These are phyloP conservation scores for Rhinogobio ventralis DNA, from an alignment of 2,797 vertebrate genomes.

Conservation along the genomic window DNA sequence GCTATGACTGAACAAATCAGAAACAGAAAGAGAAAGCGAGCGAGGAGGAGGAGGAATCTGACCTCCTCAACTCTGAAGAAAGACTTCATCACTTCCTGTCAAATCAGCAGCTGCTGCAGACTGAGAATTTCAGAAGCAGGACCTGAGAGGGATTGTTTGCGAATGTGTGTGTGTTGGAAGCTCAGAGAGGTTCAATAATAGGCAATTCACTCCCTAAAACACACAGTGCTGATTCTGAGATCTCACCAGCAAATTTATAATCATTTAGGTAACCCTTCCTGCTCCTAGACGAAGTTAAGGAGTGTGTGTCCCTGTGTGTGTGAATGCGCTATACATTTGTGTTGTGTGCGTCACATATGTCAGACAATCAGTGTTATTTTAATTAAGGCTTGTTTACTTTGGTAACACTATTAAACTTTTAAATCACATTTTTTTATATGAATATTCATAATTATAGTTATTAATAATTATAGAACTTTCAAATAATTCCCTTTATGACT, in stretches of 20 bases:
- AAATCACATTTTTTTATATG: background rate
- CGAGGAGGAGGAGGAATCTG: conserved; percentile 52
- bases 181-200: conserved; percentile 60
- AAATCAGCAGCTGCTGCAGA: conserved; percentile 60
- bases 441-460: background rate
- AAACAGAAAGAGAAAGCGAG: conserved; percentile 49
- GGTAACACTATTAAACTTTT: background rate
- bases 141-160: conserved; percentile 40
- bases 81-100: conserved; percentile 64
- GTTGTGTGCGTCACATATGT: background rate
- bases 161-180: conserved; percentile 60
- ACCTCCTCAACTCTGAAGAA: conserved; percentile 56
- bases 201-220: conserved; percentile 38
- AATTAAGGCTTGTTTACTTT: background rate
- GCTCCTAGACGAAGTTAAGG: conserved; percentile 18
- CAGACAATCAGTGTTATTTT: background rate
- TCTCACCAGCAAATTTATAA: conserved; percentile 20
- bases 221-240: conserved; percentile 34
- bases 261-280: conserved; percentile 16
- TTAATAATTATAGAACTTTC: background rate
- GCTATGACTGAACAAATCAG: conserved; percentile 53
- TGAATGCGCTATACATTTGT: background rate
- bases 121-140: conserved; percentile 50
- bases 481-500: background rate
- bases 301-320: conserved; percentile 15